Base-by-base conservation (phyloP, 2,113 vertebrate genomes). In the Rana temporaria region DNA sequence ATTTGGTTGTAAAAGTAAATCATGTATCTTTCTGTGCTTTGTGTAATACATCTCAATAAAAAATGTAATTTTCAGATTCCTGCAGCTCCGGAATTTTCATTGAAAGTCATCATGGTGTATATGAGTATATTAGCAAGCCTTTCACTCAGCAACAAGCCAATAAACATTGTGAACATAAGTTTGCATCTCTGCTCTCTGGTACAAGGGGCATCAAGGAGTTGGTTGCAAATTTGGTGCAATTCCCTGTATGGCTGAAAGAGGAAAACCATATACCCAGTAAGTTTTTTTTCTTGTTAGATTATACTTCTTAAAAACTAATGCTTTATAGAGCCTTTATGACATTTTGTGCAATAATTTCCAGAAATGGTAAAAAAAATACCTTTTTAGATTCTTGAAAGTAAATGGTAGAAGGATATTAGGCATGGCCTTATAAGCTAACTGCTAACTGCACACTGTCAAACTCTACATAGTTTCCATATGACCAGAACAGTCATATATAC, bases 101-200 rank as follows among this genome's bases (percentile, higher is more conserved):
- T 18, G 87, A 95, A 67, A 93, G 90, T 0, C 63, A 90, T 0
- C 78, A 86, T 0, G 87, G 89, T 32, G 59, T 88, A 20, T 96
- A 94, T 1, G 93, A 91, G 34, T 91, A 95, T 0, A 87, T 95
- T 84, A 91, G 92, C 38, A 68, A 85, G 6, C 91, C 92, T 4
- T 78, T 93, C 82, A 88, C 89, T 86, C 95, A 93, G 90, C 89
- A 91, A 88, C 84, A 92, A 0, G 96, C 96, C 1, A 87, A 89
- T 20, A 90, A 88, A 62, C 92, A 87, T 88, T 97, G 97, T 11
- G 90, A 91, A 4, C 91, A 89, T 9, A 91, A 38, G 72, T 95
- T 97, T 85, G 92, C 94, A 48, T 91, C 87, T 70, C 73, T 97
- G 55, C 87, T 85, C 11, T 73, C 77, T 48, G 88, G 79, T 1